These are phyloP conservation scores for Paramormyrops hopkinsi DNA, from an alignment of 2,797 vertebrate genomes.

Conservation along the genomic window DNA sequence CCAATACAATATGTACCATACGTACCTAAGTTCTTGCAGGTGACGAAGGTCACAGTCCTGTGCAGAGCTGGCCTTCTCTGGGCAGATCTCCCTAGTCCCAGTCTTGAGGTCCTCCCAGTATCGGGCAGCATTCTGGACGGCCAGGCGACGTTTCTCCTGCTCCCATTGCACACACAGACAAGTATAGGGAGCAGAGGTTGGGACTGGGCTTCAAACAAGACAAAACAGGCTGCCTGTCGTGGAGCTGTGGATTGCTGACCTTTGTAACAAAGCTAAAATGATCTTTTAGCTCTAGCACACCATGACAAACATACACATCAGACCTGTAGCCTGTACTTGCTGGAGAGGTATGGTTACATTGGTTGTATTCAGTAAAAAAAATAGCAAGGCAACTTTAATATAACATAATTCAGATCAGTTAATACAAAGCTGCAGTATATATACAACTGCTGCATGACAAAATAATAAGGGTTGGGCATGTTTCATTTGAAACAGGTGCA, in stretches of 20 bases:
- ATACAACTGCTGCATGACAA: background rate
- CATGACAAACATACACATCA: slow-evolving; percentile 8
- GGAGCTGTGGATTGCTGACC: background rate
- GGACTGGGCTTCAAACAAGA: background rate
- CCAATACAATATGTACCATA: background rate
- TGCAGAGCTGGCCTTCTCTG: slow-evolving; percentile 67
- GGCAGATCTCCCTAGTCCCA: slow-evolving; percentile 66
- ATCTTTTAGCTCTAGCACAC: background rate
- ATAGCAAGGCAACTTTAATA: background rate
- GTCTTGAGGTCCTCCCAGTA: slow-evolving; percentile 77
- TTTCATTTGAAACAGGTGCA: background rate
- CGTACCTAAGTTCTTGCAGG: slow-evolving; percentile 81
- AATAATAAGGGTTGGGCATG: background rate
- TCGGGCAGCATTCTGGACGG: slow-evolving; percentile 81
- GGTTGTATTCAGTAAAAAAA: background rate
- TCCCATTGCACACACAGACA: slow-evolving; percentile 3
- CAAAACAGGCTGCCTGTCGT: background rate
- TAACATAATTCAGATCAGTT: background rate
- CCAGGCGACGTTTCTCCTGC: slow-evolving; percentile 88
- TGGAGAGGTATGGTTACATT: background rate
- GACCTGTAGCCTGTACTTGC: background rate
- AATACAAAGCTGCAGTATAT: background rate
- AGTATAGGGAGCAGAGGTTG: background rate
- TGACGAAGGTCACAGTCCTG: slow-evolving; percentile 66
- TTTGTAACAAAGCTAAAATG: slow-evolving; percentile 1